Conservation (phyloP, 2,797 vertebrate genomes). For the Manis pentadactyla region DNA sequence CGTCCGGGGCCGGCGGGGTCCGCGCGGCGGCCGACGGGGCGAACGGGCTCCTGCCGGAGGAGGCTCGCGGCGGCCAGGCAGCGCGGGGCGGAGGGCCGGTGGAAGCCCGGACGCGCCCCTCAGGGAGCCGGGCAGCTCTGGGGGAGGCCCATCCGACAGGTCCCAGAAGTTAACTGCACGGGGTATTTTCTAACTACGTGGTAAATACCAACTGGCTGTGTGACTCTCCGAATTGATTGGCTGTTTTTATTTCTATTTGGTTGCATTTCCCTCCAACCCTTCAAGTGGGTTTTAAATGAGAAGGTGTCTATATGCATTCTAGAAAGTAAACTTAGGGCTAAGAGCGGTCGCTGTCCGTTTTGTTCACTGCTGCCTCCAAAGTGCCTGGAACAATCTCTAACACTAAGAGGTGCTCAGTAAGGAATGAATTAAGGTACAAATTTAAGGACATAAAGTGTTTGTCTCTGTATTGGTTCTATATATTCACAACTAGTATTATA, state of each 20-base stretch:
- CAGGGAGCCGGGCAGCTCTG: not conserved
- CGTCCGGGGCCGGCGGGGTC: not conserved
- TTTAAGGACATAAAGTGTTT: not conserved
- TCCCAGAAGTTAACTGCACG: not conserved
- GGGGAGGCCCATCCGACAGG: too few relatives aligned
- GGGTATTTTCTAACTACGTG: not conserved
- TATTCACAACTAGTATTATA: not conserved
- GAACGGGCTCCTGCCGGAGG: not conserved
- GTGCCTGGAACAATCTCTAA: not conserved
- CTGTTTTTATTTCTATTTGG: not conserved
- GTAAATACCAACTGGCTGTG: not conserved
- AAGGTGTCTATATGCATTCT: not conserved
- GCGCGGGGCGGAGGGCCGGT: not conserved
- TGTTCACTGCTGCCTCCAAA: not conserved
- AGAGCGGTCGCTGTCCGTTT: not conserved
- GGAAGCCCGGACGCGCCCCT: not conserved
- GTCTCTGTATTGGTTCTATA: not conserved
- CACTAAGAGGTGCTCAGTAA: not conserved
- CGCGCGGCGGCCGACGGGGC: rapidly evolving
- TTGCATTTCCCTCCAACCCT: not conserved
- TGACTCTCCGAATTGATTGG: not conserved
- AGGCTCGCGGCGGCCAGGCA: not conserved
- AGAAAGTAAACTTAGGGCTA: not conserved
- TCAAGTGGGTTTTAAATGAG: not conserved
- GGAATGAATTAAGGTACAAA: not conserved